Conservation (phyloP, 2,113 vertebrate genomes). For the Dromas ardeola region DNA sequence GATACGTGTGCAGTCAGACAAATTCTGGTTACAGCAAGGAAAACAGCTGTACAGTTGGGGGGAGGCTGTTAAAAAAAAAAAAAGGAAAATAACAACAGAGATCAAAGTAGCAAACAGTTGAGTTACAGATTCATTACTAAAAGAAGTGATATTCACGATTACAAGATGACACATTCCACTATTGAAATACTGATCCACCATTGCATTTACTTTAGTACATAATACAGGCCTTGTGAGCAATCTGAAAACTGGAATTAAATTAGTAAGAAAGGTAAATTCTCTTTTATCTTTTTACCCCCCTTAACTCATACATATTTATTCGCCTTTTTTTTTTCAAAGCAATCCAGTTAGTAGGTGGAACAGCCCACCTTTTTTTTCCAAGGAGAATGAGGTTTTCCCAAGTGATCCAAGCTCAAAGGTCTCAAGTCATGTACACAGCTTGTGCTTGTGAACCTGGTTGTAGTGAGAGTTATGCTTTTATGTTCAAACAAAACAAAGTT, state of each 20-base stretch:
- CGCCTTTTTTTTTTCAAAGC: neutral
- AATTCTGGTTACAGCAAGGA: neutral
- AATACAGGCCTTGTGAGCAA: neutral
- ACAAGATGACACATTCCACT: neutral
- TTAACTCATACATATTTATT: neutral
- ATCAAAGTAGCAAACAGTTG: neutral
- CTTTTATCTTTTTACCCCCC: neutral
- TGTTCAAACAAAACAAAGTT: neutral
- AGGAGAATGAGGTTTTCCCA: neutral
- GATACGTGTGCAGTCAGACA: neutral
- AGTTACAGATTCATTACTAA: neutral
- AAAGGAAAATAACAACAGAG: neutral
- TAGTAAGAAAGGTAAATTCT: neutral
- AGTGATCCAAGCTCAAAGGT: neutral
- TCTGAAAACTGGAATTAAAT: neutral
- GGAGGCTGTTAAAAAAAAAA: neutral
- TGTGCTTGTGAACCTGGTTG: neutral
- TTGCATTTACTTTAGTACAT: neutral
- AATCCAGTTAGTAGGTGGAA: neutral
- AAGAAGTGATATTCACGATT: neutral
- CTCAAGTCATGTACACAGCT: neutral
- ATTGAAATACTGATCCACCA: neutral
- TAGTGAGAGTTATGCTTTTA: neutral
- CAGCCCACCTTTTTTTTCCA: neutral
- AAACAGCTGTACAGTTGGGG: rapidly evolving